Evolutionary conservation across 2,888 invertebrate genomes (phyloP), one percentile per base, ranked within the genome.

Genomic region (Trypoxylon attenuatum): DNA sequence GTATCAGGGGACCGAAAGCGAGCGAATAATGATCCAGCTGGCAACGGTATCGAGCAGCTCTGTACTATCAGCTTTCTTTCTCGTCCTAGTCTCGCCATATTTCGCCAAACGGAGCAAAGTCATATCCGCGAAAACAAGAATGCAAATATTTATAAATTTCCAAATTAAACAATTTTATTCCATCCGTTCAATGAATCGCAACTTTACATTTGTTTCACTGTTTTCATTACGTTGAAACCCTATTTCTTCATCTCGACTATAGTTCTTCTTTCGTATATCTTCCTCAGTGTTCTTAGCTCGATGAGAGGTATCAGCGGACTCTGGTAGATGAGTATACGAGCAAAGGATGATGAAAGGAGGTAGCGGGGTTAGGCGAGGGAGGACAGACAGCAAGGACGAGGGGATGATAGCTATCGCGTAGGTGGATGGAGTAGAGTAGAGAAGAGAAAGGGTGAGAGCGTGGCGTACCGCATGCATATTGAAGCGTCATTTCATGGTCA

Each of bases 401-500:
- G 50, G 41, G 22, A 22, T 47, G 33, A 19, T 25, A 52, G 50
- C 50, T 25, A 54, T 46, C 54, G 42, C 65, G 61, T 65, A 66
- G 70, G 57, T 61, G 59, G 59, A 50, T 61, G 58, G 51, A 56
- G 13, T 13, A 45, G 46, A 46, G 45, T 46, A 51, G 51, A 45
- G 58, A 49, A 52, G 13, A 29, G 55, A 73, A 67, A 69, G 69
- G 76, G 68, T 66, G 76, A 69, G 62, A 68, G 69, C 62, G 66
- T 59, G 73, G 73, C 64, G 68, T 67, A 75, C 72, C 73, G 71
- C 79, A 77, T 80, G 80, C 79, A 83, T 82, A 82, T 81, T 76
- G 81, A 78, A 80, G 75, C 81, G 77, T 82, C 83, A 80, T 83
- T 83, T 83, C 78, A 81, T 76, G 79, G 78, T 76, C 78, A 77